These are phyloP conservation scores for Ciconia maguari DNA, from an alignment of 2,113 vertebrate genomes.

Conservation along the genomic window DNA sequence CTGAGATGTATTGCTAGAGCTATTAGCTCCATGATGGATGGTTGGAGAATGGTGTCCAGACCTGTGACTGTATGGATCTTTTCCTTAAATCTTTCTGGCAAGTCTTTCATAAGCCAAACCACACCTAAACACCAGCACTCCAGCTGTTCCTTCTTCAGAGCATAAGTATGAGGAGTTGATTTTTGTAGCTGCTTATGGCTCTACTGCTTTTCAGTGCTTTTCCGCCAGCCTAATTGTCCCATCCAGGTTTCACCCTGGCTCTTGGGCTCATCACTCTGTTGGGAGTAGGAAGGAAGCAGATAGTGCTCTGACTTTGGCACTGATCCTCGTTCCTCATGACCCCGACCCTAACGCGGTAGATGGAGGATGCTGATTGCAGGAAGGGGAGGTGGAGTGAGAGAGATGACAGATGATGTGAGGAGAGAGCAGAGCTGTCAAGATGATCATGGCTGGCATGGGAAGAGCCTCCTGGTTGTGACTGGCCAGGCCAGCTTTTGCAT, in stretches of 20 bases:
- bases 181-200: neutral
- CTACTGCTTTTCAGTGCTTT: neutral
- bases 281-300: neutral
- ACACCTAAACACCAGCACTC: neutral
- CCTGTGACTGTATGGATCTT: neutral
- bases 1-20: neutral
- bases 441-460: neutral
- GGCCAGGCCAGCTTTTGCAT: neutral
- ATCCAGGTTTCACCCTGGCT: neutral
- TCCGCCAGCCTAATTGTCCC: neutral
- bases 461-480: slow-evolving; percentile 34
- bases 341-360: neutral
- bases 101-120: neutral
- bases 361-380: neutral
- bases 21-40: neutral
- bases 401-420: slow-evolving; percentile 31
- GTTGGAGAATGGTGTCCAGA: neutral
- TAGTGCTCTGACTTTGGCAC: neutral
- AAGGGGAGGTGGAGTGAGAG: neutral
- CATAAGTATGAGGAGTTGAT: neutral
- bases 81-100: neutral
- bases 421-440: slow-evolving; percentile 62
- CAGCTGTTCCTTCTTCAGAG: neutral
- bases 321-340: neutral
- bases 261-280: neutral